Base-by-base conservation (phyloP, 1,140 invertebrate species). In the Drosophila saltans region DNA sequence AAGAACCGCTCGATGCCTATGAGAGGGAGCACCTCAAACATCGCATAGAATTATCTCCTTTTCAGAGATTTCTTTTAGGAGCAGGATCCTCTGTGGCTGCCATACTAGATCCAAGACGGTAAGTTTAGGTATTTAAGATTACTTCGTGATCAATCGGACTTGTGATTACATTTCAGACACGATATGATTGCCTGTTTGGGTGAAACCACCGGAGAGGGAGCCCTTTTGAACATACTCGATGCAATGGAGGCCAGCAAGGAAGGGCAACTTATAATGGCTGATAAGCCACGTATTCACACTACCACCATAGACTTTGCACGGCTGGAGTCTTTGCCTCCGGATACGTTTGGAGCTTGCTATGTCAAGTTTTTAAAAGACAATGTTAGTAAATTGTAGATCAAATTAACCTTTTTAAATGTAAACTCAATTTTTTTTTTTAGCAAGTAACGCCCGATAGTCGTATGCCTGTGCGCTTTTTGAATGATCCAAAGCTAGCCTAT, bases 161-260 rank as follows among this genome's bases (percentile, higher is more conserved):
- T 30, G 8, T 36, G 39, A 24, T 10, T n/a, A 5, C 24, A 11
- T 63, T 61, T 3, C 78, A 94, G 96, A 61, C 95, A 94, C n/a
- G 98, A 99, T 92, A 98, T 98, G 97, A 97, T 99, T 80, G 97
- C 97, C 41, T 96, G 97, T 76, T 93, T 99, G 64, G 98, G 97
- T 3, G 98, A 99, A 93, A 96, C 97, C 0, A 97, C 97, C 2
- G 97, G 97, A 1, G 92, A 94, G 75, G 79, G 80, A 41, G 96
- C 97, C 7, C 93, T 98, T 0, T 84, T 93, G 69, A 94, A 95
- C 91, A 97, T 98, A 94, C 72, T 94, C 39, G 92, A 93, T 45
- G 94, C 93, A 21, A 93, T 93, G 93, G 81, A 93, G 83, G 65
- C 77, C 45, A 93, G 94, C 81, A 85, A 93, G 26, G 96, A 97